Evolutionary conservation across 2,888 invertebrate genomes (phyloP).

Genomic region (Polydrusus cervinus): DNA sequence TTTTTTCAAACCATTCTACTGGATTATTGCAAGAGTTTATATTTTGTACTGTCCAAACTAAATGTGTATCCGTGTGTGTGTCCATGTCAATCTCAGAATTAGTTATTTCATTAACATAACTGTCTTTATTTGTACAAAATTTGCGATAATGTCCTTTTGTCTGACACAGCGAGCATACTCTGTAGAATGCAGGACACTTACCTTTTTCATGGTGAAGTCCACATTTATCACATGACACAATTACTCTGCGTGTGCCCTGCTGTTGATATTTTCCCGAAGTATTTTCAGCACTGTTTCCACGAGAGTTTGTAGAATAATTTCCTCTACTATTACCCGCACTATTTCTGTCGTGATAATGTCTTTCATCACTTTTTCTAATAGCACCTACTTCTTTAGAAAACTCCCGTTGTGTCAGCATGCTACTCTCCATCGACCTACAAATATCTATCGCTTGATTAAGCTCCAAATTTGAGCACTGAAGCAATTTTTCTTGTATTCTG

Average conservation of each 20-base stretch:
- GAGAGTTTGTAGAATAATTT: too few relatives aligned
- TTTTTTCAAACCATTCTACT: slow-evolving; percentile 16
- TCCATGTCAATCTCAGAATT: background rate
- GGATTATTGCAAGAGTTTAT: background rate
- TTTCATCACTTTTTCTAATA: too few relatives aligned
- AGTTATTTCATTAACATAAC: background rate
- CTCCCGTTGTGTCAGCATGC: slow-evolving; percentile 36
- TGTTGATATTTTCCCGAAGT: too few relatives aligned
- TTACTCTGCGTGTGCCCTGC: too few relatives aligned
- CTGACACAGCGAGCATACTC: slow-evolving; percentile 22
- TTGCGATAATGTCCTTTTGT: slow-evolving; percentile 19
- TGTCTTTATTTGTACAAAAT: slow-evolving; percentile 22
- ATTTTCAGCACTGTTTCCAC: too few relatives aligned
- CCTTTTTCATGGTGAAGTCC: slow-evolving; percentile 10
- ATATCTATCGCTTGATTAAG: slow-evolving; percentile 36
- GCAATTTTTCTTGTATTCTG: slow-evolving; percentile 25
- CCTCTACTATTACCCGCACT: too few relatives aligned
- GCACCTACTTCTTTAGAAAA: too few relatives aligned
- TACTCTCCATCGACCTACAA: slow-evolving; percentile 43
- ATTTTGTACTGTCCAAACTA: slow-evolving; percentile 22
- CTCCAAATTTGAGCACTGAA: slow-evolving; percentile 26
- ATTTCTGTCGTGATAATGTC: too few relatives aligned
- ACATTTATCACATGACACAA: too few relatives aligned
- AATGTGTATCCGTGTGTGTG: background rate
- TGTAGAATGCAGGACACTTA: slow-evolving; percentile 22